Conservation (phyloP, 2,888 invertebrate genomes). For the Eumacrocentrus americanus region DNA sequence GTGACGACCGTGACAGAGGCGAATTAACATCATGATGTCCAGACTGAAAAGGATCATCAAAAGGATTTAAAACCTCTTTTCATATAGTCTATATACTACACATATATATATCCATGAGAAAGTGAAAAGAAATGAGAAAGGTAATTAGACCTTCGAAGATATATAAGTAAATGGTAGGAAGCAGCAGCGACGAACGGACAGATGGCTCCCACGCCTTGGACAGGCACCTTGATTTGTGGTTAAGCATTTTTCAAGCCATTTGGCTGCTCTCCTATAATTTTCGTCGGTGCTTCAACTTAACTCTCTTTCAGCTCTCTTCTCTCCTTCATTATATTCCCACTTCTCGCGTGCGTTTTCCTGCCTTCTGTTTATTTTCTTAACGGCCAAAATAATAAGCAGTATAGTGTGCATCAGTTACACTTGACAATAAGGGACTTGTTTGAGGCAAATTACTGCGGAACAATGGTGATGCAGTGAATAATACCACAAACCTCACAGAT, state of each 20-base stretch:
- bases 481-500: not conserved
- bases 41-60: too few relatives aligned
- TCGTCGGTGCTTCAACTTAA: conserved; percentile 29
- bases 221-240: conserved; percentile 59
- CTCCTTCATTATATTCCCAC: conserved; percentile 14
- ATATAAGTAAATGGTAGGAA: conserved; percentile 22
- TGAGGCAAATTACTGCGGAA: not conserved
- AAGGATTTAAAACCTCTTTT: too few relatives aligned
- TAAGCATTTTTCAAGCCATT: conserved; percentile 59
- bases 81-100: too few relatives aligned
- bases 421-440: too few relatives aligned
- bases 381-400: conserved; percentile 54
- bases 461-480: conserved; percentile 9
- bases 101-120: too few relatives aligned
- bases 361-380: conserved; percentile 52
- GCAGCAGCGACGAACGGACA: conserved; percentile 38
- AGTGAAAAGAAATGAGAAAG: conserved; percentile 1
- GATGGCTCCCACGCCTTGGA: conserved; percentile 46
- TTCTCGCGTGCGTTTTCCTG: conserved; percentile 12
- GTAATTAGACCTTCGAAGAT: conserved; percentile 20
- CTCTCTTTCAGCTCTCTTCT: conserved; percentile 11
- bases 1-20: conserved; percentile 8
- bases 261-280: conserved; percentile 52
- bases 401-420: too few relatives aligned
- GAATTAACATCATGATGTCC: not conserved